phyloP scores from a whole-genome alignment of 2,797 vertebrate genomes.

The Pachyuromys duprasi region DNA sequence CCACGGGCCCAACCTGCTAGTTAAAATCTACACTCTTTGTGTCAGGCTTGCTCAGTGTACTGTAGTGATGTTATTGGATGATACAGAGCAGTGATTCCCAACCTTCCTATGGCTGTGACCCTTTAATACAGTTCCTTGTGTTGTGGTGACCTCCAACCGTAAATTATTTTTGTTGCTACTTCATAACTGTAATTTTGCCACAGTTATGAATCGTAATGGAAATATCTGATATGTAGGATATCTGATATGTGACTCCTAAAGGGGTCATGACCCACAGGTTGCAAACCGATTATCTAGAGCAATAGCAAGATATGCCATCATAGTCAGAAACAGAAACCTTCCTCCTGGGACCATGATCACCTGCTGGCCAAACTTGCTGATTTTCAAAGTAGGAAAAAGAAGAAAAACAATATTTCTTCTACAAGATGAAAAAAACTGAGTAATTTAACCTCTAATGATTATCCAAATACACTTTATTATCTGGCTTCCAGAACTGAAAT shows the following conservation, averaged over 20 bases:
- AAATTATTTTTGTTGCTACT: background rate
- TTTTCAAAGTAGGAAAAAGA: conserved; percentile 5
- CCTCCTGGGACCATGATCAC: background rate
- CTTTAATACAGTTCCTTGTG: background rate
- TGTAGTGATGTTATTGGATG: conserved; percentile 3
- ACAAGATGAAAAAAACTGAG: conserved; percentile 10
- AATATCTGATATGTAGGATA: background rate
- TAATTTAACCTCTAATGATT: background rate
- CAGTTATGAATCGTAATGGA: background rate
- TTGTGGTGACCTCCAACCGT: background rate
- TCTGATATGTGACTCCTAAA: background rate
- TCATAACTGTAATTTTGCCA: background rate
- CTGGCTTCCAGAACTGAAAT: conserved; percentile 11
- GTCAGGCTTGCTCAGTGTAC: background rate
- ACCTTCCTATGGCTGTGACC: background rate
- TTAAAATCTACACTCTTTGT: conserved; percentile 2
- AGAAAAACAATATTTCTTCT: background rate
- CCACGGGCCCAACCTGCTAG: background rate
- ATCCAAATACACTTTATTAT: background rate
- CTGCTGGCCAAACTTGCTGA: background rate
- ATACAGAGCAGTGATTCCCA: background rate
- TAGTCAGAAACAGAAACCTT: background rate
- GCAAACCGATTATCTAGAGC: background rate
- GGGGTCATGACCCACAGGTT: background rate
- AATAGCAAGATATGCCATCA: background rate